Evolutionary conservation across 2,797 vertebrate species (phyloP), one percentile per base, ranked within the genome.

Genomic region (Oreochromis mossambicus): DNA sequence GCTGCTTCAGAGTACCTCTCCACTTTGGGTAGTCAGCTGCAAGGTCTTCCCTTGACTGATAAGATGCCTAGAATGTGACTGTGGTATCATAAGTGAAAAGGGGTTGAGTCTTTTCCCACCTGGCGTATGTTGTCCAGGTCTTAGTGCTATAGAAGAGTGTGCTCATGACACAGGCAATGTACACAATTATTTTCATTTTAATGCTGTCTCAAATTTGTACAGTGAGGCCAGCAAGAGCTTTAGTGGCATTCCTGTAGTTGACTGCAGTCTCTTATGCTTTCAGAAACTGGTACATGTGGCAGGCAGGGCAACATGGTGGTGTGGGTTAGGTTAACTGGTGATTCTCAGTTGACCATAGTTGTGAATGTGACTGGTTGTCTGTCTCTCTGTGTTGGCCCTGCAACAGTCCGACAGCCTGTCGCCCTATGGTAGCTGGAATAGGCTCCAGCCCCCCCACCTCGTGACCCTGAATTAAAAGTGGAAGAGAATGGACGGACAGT

Each of bases 401-500:
- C 61, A 63, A 38, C 61, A 63, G 58, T 21, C 6, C 6, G 58
- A 63, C 6, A 63, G 34, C 58, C 58, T 63, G 58, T 13, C 6
- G 0, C 0, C 19, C 58, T n/a, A 63, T 36, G 58, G n/a, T 0
- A 63, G 32, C 58, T 63, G 58, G 32, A 63, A 63, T 63, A 63
- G n/a, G 58, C 58, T 63, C 19, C 58, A 63, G 4, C 34, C 61
- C 61, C 55, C 1, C 34, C 0, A 7, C 61, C 61, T 38, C 0
- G 4, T 63, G 61, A 63, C 36, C 34, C 34, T 63, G 34, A 38
- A 63, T 63, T 63, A 34, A 63, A 63, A 63, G 61, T 13, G 61
- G 3, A 63, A 63, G 34, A 63, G 58, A 63, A 0, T 63, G 11
- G 58, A 38, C 21, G 6, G 34, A 38, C 38, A 0, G 17, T 11